A percentile compares a stretch with the other conserved stretches of the same genome.
phyloP scores from a whole-genome alignment of 2,113 vertebrate species.

The Semicossyphus pulcher region DNA sequence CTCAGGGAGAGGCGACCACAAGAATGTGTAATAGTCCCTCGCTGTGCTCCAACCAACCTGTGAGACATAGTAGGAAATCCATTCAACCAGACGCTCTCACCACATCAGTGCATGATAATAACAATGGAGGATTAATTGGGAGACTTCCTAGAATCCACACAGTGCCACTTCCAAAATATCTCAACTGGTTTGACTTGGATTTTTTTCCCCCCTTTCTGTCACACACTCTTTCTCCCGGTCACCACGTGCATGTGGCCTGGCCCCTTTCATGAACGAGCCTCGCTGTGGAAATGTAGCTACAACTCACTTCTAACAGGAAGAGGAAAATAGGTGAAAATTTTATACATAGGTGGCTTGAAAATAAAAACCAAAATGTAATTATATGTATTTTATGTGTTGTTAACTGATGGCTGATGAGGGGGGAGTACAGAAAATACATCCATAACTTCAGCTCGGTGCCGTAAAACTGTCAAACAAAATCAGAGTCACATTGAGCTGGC shows the following conservation, averaged over 20 bases:
- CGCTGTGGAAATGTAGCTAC: conserved; percentile 70
- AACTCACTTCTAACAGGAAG: conserved; percentile 82
- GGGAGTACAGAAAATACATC: conserved; percentile 82
- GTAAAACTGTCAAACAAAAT: conserved; percentile 86
- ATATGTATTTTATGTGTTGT: conserved; percentile 86
- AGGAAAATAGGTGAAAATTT: conserved; percentile 85
- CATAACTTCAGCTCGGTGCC: conserved; percentile 77
- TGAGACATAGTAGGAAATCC: conserved; percentile 65
- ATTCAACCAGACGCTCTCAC: conserved; percentile 57
- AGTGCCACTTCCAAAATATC: conserved; percentile 57
- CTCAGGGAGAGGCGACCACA: conserved; percentile 97
- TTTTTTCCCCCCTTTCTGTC: conserved; percentile 12
- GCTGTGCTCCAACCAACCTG: conserved; percentile 99
- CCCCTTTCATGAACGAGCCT: conserved; percentile 65
- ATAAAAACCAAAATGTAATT: conserved; percentile 85
- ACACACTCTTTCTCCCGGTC: conserved; percentile 38
- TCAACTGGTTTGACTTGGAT: conserved; percentile 25
- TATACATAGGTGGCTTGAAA: conserved; percentile 83
- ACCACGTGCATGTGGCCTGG: conserved; percentile 23
- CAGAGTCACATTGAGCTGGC: conserved; percentile 78
- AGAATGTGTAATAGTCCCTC: conserved; percentile 98
- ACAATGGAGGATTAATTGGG: conserved; percentile 52
- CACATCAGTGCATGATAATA: conserved; percentile 68
- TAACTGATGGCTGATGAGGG: conserved; percentile 84
- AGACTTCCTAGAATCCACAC: conserved; percentile 47